Base-by-base conservation (phyloP, 2,113 vertebrate species). In the Coptodon rendalli region DNA sequence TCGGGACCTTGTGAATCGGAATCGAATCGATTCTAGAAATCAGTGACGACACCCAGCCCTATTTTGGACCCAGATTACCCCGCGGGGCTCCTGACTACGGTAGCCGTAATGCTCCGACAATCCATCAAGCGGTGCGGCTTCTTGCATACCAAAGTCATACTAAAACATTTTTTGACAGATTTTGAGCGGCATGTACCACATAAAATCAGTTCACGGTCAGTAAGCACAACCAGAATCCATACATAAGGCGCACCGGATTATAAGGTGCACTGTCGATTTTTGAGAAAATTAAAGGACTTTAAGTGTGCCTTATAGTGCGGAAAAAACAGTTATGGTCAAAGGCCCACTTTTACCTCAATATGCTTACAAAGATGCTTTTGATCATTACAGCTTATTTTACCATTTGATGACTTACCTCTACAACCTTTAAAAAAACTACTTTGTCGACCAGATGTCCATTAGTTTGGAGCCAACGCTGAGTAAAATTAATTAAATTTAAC, bases 221-320 rank as follows among this genome's bases (percentile, higher is more conserved):
- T 54, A 54, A 54, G n/a, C 10, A 54, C 52, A 54, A 54, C n/a
- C 52, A 54, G n/a, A 11, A 12, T 54, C 22, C 52, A 54, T 54
- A 54, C 9, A 24, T 54, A 54, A 48, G 45, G 50, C 2, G 1
- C n/a, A 4, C 10, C 22, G 22, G 22, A 22, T 22, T 22, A 24
- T 54, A 54, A 48, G 45, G 50, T 1, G 1, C n/a, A 4, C 10
- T 24, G 52, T 54, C 3, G 1, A 4, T 12, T 54, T 54, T 54
- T 54, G n/a, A 13, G 53, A 56, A 56, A 56, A 24, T 24, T 56
- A 24, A 56, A 56, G 53, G 22, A 24, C 2, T 56, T 56, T 56
- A 24, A 56, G 11, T 56, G 22, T 2, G 1, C 22, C 53, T 24
- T 7, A 56, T 24, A 13, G 22, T 24, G 53, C 1, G 0, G 53